Evolutionary conservation across 2,797 vertebrate genomes (phyloP).

Genomic region (Cryptoprocta ferox): DNA sequence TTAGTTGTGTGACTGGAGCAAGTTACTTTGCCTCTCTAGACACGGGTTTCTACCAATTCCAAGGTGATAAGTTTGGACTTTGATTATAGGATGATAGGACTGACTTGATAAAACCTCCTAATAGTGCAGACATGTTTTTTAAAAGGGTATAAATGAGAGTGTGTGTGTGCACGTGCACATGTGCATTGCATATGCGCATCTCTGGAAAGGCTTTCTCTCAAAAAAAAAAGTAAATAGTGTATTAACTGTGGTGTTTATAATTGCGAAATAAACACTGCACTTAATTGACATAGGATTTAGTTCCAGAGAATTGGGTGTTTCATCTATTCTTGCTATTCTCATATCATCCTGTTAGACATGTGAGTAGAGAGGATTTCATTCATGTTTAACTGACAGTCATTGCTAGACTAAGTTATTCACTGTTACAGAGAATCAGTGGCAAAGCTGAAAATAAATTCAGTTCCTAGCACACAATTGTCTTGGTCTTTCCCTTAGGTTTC

Average conservation of each 20-base stretch:
- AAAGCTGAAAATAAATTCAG: neutral
- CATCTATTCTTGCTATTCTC: conserved; percentile 35
- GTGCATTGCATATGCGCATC: neutral
- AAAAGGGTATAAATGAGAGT: neutral
- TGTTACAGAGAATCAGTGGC: neutral
- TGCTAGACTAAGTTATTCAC: conserved; percentile 26
- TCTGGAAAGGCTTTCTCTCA: conserved; percentile 12
- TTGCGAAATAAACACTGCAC: conserved; percentile 14
- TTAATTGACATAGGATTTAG: neutral
- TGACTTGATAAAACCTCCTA: conserved; percentile 39
- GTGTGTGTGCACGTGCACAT: neutral
- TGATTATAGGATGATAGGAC: conserved; percentile 30
- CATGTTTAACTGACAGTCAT: conserved; percentile 38
- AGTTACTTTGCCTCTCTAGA: neutral
- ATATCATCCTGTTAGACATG: neutral
- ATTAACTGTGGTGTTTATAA: conserved; percentile 28
- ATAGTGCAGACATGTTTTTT: neutral
- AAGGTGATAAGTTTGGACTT: conserved; percentile 40
- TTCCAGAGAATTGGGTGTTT: conserved; percentile 13
- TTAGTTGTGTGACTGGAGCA: conserved; percentile 23
- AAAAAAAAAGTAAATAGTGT: neutral
- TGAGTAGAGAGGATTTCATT: conserved; percentile 19
- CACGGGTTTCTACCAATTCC: conserved; percentile 39
- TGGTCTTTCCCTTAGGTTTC: conserved; percentile 30
- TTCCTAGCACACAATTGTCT: conserved; percentile 23